Conservation (phyloP, 1,140 invertebrate species). For the Thaumetopoea pityocampa region DNA sequence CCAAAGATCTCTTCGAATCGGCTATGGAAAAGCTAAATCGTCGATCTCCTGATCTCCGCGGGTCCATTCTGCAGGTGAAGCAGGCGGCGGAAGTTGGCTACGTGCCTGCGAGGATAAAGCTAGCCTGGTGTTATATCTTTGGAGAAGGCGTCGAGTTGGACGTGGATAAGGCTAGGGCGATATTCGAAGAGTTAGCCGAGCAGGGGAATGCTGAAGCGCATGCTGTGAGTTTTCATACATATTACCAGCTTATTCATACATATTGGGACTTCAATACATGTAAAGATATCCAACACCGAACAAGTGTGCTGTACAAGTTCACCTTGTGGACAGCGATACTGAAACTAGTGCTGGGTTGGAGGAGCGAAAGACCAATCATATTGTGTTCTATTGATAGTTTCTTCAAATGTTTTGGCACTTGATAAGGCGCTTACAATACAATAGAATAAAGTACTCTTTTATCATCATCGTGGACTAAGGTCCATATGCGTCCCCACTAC, state of each 20-base stretch:
- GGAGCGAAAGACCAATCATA: too few species aligned
- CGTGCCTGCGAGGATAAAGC: slow-evolving; percentile 84
- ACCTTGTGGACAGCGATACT: too few species aligned
- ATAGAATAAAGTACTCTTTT: too few species aligned
- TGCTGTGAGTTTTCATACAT: slow-evolving; percentile 78
- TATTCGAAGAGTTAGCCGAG: slow-evolving; percentile 86
- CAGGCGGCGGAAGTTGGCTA: slow-evolving; percentile 88
- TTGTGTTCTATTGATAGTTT: too few species aligned
- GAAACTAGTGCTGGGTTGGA: too few species aligned
- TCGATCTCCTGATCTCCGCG: slow-evolving; percentile 78
- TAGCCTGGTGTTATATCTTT: slow-evolving; percentile 92
- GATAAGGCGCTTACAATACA: too few species aligned
- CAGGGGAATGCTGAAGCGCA: slow-evolving; percentile 92
- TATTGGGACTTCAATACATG: too few species aligned
- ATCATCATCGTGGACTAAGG: too few species aligned
- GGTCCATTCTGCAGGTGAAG: slow-evolving; percentile 81
- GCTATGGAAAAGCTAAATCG: slow-evolving; percentile 81
- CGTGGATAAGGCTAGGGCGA: slow-evolving; percentile 83
- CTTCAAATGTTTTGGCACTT: too few species aligned
- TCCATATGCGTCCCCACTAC: too few species aligned
- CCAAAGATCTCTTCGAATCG: slow-evolving; percentile 80
- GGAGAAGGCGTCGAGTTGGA: slow-evolving; percentile 86
- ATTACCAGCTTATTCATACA: background rate
- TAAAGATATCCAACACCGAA: too few species aligned
- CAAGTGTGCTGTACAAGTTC: too few species aligned